Evolutionary conservation across 2,113 vertebrate species (phyloP), one percentile per base, ranked within the genome.

Genomic region (Hippoglossus stenolepis): DNA sequence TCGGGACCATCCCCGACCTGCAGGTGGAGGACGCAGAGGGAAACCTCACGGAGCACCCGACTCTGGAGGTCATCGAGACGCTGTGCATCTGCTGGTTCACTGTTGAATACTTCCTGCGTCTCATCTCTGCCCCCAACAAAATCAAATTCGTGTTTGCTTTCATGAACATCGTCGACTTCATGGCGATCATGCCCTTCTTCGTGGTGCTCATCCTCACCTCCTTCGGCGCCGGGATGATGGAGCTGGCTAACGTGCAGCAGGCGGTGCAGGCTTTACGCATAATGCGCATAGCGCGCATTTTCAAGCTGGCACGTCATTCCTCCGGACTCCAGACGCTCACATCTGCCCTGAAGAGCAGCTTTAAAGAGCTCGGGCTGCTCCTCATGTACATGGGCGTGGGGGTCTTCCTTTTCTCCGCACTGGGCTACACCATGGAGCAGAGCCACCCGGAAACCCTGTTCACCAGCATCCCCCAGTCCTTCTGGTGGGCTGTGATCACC

Each of bases 401-500:
- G 17, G 97, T 99, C 59, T 99, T 99, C 70, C 95, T 99, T 28
- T 99, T 99, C 93, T 98, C 98, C 0, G 98, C 98, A 12, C 91
- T 99, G 74, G 98, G 96, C 79, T 99, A 99, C 91, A 99, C 98
- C 23, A 94, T 99, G 96, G 98, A 99, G 86, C 98, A 98, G 89
- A 97, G 95, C 69, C 97, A 99, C 82, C 96, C 98, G 0, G 98
- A 99, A 64, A 99, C 97, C 4, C 87, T 99, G 85, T 99, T 99
- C 81, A 98, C 97, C 89, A 99, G 98, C 93, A 99, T 99, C 89
- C 98, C 98, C 0, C 98, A 99, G 84, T 97, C 98, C 0, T 99
- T 99, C 91, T 99, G 98, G 98, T 99, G 98, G 98, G 98, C 98
- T 28, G 97, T 99, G 85, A 99, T 99, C 90, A 99, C 98, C 73